Base-by-base conservation (phyloP, 2,888 invertebrate species). In the Cenopis cana region DNA sequence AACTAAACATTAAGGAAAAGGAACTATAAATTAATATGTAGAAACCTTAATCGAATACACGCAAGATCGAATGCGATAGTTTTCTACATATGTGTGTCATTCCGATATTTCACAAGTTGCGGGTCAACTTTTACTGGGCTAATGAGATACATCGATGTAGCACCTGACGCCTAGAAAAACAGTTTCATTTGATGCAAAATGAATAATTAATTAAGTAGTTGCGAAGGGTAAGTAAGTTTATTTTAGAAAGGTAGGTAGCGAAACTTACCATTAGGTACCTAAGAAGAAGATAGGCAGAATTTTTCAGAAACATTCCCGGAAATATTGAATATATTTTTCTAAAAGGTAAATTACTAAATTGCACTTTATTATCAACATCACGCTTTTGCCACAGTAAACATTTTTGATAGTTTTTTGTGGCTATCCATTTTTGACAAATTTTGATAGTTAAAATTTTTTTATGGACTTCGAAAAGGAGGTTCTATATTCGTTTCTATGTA, bases 41-140 rank as follows among this genome's bases (percentile, higher is more conserved):
- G 8, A 60, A 60, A 54, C 20, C 49, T 50, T 64, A 36, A 64
- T 64, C 18, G 41, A 36, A 41, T 29, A n/a, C 14, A 46, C n/a
- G 8, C 38, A 24, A 46, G 60, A 59, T 60, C 29, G 18, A 70
- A 54, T 29, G 12, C 60, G 54, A 60, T 54, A 70, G 65, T 70
- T 70, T 70, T 66, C 70, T 69, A 65, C 65, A n/a, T 46, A 29
- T 70, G 50, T 71, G 61, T 71, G 71, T 46, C 70, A 60, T n/a
- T 18, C 49, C n/a, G 67, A 67, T 61, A 56, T 77, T 78, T 78
- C 76, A 74, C 75, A 76, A 74, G 57, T 50, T 57, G 49, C 57
- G 57, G 75, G 75, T 76, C 76, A 75, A 61, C 57, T 73, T 68
- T 75, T 76, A 74, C 74, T 78, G 41, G 67, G 72, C 56, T 66